Base-by-base conservation (phyloP, 2,113 vertebrate genomes). In the Vimba vimba region DNA sequence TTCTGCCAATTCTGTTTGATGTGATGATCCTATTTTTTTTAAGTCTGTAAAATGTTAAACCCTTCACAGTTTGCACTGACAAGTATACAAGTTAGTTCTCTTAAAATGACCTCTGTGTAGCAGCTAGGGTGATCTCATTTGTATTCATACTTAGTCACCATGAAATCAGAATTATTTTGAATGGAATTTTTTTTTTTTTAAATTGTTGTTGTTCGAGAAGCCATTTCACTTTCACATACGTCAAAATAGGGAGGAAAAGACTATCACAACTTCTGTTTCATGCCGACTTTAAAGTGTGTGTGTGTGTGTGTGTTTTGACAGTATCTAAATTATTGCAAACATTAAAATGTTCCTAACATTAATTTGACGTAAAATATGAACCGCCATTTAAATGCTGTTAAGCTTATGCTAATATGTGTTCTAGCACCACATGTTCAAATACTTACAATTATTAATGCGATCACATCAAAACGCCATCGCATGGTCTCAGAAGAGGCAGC, bases 11-110 rank as follows among this genome's bases (percentile, higher is more conserved):
- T 69, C 15, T 69, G 57, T 88, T 83, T 85, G 60, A 85, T 55
- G 13, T 87, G 85, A 84, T 89, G 52, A 77, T 86, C 80, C 87
- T 88, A 66, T n/a, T 91, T 91, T 60, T 33, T 43, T 62, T 5
- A 60, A 39, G 30, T 59, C 17, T 36, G 75, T 33, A 57, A 75
- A 50, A 75, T 75, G 71, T 47, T 47, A 75, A 75, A 43, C 68
- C n/a, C 71, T 27, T 75, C 71, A 47, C 71, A 75, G n/a, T 47
- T 75, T 47, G n/a, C 2, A 75, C 71, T 47, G 6, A 47, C 71
- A 74, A 17, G 43, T 15, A 43, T 27, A 47, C 6, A 47, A 47
- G 11, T 74, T 47, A 74, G 71, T 74, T 13, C 47, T 43, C 71
- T 74, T 27, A 47, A 74, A 57, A 74, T n/a, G 15, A 25, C 0